A percentile compares a stretch with the other conserved stretches of the same genome.
Conservation (phyloP, 2,797 vertebrate genomes). For the Notolepis coatsorum region DNA sequence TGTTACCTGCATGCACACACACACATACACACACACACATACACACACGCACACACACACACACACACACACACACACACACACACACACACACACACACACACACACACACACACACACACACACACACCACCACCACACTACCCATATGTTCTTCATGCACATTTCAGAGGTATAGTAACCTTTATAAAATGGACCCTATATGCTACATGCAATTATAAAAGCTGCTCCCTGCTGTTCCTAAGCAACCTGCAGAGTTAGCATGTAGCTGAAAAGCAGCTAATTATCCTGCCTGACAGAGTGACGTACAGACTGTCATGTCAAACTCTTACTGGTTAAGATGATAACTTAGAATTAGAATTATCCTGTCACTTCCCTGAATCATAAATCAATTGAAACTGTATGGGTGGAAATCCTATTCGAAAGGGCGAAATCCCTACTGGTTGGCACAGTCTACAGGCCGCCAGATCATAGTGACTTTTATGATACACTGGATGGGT, state of each 20-base stretch:
- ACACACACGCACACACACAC: no score
- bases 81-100: not conserved
- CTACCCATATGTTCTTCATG: constrained; percentile 26
- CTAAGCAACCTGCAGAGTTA: constrained; percentile 36
- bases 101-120: not conserved
- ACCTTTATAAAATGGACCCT: no score
- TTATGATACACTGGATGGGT: no score
- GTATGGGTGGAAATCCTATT: no score
- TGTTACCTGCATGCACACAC: not conserved
- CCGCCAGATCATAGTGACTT: no score
- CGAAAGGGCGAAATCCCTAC: no score
- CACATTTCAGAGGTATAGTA: constrained; percentile 26
- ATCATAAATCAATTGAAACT: no score
- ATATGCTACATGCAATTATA: constrained; percentile 32
- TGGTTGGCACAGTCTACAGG: no score
- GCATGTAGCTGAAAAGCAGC: not conserved
- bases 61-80: no score
- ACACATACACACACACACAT: not conserved
- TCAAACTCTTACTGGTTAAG: not conserved
- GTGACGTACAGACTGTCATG: not conserved
- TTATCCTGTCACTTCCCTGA: no score
- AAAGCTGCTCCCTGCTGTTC: constrained; percentile 20
- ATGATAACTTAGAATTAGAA: no score
- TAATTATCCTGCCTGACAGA: not conserved
- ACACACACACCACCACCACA: constrained; percentile 27